Evolutionary conservation across 2,888 invertebrate species (phyloP).

Genomic region (Drosophila silvestris): DNA sequence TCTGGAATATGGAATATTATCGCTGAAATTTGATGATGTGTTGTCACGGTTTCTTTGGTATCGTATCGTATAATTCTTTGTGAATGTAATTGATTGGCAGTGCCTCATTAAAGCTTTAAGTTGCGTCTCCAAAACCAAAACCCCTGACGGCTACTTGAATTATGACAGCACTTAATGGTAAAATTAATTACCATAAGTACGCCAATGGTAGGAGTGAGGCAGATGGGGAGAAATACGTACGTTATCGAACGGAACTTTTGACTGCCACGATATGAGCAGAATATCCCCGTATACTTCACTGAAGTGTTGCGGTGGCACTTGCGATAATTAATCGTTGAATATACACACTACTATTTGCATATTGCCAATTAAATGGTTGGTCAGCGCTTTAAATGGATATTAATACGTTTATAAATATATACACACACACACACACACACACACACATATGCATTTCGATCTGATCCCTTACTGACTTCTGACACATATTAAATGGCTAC

Average conservation of each 20-base stretch:
- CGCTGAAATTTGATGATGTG: background rate
- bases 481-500: background rate
- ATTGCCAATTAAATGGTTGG: slow-evolving; percentile 48
- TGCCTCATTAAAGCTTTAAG: slow-evolving; percentile 21
- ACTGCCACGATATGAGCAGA: slow-evolving; percentile 37
- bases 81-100: slow-evolving; percentile 34
- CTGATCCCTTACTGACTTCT: background rate
- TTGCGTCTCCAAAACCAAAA: background rate
- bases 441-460: background rate
- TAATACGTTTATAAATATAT: slow-evolving; percentile 5
- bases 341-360: slow-evolving; percentile 47
- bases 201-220: slow-evolving; percentile 29
- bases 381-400: slow-evolving; percentile 38
- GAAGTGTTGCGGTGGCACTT: slow-evolving; percentile 67
- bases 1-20: slow-evolving; percentile 1
- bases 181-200: slow-evolving; percentile 75
- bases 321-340: slow-evolving; percentile 57
- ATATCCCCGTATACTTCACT: slow-evolving; percentile 51
- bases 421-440: slow-evolving; percentile 5
- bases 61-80: slow-evolving; percentile 41
- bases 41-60: slow-evolving; percentile 21
- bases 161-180: slow-evolving; percentile 70
- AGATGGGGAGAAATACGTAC: background rate
- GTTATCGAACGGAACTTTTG: slow-evolving; percentile 44
- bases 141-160: slow-evolving; percentile 39